Percentiles rank a stretch among this genome's conserved stretches.
These are phyloP conservation scores for Pangasius krempfi DNA, from an alignment of 2,797 vertebrate genomes.

Conservation along the genomic window DNA sequence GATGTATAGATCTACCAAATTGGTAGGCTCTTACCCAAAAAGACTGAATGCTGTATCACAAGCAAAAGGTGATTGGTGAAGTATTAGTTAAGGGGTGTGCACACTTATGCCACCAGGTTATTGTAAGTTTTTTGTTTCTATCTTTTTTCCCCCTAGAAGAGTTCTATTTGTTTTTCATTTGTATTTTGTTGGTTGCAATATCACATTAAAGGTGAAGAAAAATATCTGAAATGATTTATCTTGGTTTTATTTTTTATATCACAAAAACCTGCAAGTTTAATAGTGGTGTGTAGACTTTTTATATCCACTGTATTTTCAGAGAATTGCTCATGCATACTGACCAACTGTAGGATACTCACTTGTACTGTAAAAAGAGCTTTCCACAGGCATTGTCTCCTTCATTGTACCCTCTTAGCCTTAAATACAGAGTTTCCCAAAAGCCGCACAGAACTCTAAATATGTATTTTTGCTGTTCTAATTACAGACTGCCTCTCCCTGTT, in stretches of 20 bases:
- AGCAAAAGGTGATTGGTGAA: not conserved
- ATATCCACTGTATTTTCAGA: not conserved
- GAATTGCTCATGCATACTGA: not conserved
- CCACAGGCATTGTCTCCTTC: slow-evolving; percentile 71
- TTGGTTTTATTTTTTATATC: not conserved
- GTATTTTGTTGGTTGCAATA: not conserved
- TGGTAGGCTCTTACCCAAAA: not conserved
- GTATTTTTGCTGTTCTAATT: slow-evolving; percentile 80
- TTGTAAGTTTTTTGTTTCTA: not conserved
- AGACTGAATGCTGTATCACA: not conserved
- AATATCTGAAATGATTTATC: not conserved
- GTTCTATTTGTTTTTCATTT: not conserved
- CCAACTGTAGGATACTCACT: slow-evolving; percentile 15
- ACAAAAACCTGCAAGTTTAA: not conserved
- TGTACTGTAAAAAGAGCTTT: slow-evolving; percentile 40
- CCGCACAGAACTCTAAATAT: slow-evolving; percentile 77
- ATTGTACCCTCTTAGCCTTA: slow-evolving; percentile 77
- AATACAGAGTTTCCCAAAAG: slow-evolving; percentile 77
- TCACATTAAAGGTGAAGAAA: not conserved
- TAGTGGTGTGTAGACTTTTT: not conserved
- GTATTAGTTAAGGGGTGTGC: not conserved
- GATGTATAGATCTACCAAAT: not conserved
- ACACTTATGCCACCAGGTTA: not conserved
- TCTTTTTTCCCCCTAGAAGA: not conserved
- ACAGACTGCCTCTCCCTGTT: slow-evolving; percentile 72